Evolutionary conservation across 2,113 vertebrate genomes (phyloP), one percentile per base, ranked within the genome.

Genomic region (Meriones unguiculatus): DNA sequence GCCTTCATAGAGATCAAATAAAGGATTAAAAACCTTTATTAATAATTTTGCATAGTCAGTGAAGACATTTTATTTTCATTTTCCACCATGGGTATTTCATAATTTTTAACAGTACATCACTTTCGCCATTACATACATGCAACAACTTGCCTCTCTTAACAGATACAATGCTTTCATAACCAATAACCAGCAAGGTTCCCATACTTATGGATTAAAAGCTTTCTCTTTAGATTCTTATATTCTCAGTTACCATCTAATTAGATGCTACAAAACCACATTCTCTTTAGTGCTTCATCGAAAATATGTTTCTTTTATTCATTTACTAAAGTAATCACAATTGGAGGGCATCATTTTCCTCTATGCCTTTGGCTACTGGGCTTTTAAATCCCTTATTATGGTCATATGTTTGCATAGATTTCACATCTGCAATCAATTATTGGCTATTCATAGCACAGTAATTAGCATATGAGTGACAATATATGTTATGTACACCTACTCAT

Each of bases 401-500:
- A 7, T 70, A 15, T 64, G 89, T 91, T 90, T 75, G 11, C 15
- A 73, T 14, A 96, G 76, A 91, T 52, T 94, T 91, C 91, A 93
- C 62, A 93, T 91, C 76, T 93, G 92, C 67, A 90, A 87, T 90
- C 80, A 85, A 69, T 95, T 78, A 94, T 77, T 86, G 92, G 32
- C 65, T 96, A 93, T 90, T 96, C 72, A 84, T 35, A 92, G 85
- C 15, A 75, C 1, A 32, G 7, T 82, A 84, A 97, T 95, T 89
- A 96, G 20, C 81, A 84, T 82, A 69, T 69, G 8, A 69, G 30
- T 85, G 76, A 84, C 95, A 93, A 77, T 93, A 81, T 12, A 93
- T 73, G 4, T 35, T 90, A 94, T 93, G 8, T 57, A 90, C 17
- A 94, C 91, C 10, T 14, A 52, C 13, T 87, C 86, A 41, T 87